Percentiles rank a stretch among this genome's conserved stretches.
phyloP scores from a whole-genome alignment of 2,797 vertebrate genomes.

The Cyprinodon diabolis region DNA sequence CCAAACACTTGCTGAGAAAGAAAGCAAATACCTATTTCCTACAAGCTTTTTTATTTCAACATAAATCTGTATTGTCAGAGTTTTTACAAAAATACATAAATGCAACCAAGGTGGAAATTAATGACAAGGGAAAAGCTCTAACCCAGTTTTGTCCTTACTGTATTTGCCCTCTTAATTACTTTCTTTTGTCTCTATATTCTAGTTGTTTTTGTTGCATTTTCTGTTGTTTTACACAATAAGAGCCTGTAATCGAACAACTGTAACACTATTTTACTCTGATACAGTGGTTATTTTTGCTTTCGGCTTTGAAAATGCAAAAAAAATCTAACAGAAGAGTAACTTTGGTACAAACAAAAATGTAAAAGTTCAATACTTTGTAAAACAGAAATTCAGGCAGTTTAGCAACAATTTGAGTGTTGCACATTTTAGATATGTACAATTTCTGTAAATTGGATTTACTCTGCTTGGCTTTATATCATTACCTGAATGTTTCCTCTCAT shows the following conservation, averaged over 20 bases:
- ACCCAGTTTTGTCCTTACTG: not conserved
- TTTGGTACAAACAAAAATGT: not conserved
- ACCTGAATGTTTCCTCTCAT: not conserved
- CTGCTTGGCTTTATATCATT: not conserved
- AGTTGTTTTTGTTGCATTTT: not conserved
- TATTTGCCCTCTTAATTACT: not conserved
- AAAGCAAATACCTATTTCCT: not conserved
- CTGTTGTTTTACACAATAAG: not conserved
- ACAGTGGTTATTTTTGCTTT: not conserved
- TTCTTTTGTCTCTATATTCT: not conserved
- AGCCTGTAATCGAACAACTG: not conserved
- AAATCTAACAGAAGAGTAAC: not conserved
- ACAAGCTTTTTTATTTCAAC: not conserved
- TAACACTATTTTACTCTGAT: no score
- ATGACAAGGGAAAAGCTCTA: not conserved
- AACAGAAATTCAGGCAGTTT: not conserved
- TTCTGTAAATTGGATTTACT: not conserved
- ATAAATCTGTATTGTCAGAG: not conserved
- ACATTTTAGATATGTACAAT: constrained; percentile 5
- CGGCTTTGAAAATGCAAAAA: not conserved
- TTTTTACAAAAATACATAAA: not conserved
- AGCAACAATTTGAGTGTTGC: not conserved
- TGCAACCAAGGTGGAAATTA: not conserved
- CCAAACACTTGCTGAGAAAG: not conserved
- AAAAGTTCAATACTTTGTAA: not conserved